These are phyloP conservation scores for Galendromus occidentalis DNA, from an alignment of 1,140 invertebrate species.

Conservation along the genomic window DNA sequence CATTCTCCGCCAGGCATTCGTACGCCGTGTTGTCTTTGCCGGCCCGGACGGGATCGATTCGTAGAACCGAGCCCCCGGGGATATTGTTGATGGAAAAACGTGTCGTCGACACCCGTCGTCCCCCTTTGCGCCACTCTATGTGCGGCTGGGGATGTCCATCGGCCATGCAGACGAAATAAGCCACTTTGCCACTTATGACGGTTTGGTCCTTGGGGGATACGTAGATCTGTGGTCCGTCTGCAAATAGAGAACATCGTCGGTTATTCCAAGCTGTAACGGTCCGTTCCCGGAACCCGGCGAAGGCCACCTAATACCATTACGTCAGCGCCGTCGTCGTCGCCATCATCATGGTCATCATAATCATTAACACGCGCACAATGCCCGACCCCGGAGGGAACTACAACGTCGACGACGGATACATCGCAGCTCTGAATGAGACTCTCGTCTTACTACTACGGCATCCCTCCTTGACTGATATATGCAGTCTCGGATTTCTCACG, in stretches of 20 bases:
- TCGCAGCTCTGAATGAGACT: no score
- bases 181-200: slow-evolving; percentile 68
- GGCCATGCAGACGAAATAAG: slow-evolving; percentile 82
- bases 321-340: no score
- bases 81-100: slow-evolving; percentile 29
- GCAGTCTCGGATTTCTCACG: no score
- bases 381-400: no score
- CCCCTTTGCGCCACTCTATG: slow-evolving; percentile 32
- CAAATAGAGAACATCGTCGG: slow-evolving; percentile 16
- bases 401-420: no score
- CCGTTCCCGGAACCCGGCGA: no score
- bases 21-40: slow-evolving; percentile 67
- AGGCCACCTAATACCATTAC: no score
- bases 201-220: slow-evolving; percentile 61
- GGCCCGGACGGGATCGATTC: slow-evolving; percentile 71
- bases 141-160: slow-evolving; percentile 53
- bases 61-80: slow-evolving; percentile 54
- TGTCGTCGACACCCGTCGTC: slow-evolving; percentile 25
- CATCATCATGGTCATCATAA: no score
- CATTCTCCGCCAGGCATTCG: slow-evolving; percentile 41
- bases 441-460: no score
- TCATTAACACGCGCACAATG: no score
- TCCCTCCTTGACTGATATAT: no score
- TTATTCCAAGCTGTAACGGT: background rate
- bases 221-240: slow-evolving; percentile 78